Evolutionary conservation across 23 tunicate species (phyloP).

Genomic region (Corella eumyota): DNA sequence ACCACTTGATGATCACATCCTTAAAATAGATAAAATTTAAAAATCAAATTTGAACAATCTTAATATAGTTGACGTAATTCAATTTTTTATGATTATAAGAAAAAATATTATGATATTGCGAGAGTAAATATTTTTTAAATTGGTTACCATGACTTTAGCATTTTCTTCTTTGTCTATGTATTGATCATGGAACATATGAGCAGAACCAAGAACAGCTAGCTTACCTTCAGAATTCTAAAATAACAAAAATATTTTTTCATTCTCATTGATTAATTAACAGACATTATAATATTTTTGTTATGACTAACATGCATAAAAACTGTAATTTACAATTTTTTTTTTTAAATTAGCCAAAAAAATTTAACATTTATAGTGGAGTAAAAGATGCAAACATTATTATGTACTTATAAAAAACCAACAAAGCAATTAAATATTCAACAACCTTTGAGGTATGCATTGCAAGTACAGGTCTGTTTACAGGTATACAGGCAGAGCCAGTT

Average conservation of each 20-base stretch:
- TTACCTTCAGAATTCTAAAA: slow-evolving; percentile 40
- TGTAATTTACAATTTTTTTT: background rate
- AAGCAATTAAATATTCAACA: background rate
- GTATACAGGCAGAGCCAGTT: slow-evolving; percentile 86
- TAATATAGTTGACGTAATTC: too few species aligned
- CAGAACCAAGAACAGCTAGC: slow-evolving; percentile 94
- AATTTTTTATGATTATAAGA: too few species aligned
- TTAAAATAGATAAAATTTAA: slow-evolving; percentile 3
- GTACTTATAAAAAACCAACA: too few species aligned
- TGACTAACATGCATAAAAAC: background rate
- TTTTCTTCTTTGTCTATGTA: slow-evolving; percentile 94
- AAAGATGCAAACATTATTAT: too few species aligned
- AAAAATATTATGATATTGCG: too few species aligned
- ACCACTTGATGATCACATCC: slow-evolving; percentile 82
- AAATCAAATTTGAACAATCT: too few species aligned
- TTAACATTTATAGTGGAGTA: too few species aligned
- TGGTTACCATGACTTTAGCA: slow-evolving; percentile 65
- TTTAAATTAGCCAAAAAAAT: background rate
- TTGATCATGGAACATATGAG: slow-evolving; percentile 86
- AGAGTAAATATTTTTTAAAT: too few species aligned
- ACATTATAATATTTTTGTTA: too few species aligned
- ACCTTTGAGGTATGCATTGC: slow-evolving; percentile 74
- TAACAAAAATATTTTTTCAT: background rate
- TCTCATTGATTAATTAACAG: too few species aligned
- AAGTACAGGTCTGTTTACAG: slow-evolving; percentile 91